Evolutionary conservation across 1,140 invertebrate genomes (phyloP), one percentile per base, ranked within the genome.

Genomic region (Odontomachus brunneus): DNA sequence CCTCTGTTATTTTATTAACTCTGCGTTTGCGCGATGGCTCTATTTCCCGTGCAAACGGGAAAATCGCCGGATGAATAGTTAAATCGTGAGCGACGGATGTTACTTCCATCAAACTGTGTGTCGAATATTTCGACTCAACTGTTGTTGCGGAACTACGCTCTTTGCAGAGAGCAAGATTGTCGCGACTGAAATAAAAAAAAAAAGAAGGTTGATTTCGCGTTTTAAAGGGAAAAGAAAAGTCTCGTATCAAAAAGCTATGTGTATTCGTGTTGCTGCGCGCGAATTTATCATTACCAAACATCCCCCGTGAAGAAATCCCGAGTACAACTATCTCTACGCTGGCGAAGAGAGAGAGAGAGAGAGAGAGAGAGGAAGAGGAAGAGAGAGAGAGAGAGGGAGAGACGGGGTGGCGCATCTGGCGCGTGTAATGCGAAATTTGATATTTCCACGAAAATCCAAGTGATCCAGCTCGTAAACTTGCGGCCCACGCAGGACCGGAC

Each of bases 391-490:
- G 2, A 5, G 29, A 33, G 5, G 5, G 29, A 5, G 29, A 5
- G 29, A 5, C 2, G 29, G 29, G 29, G 29, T 2, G 29, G 38
- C 4, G 15, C 44, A 53, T 14, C 38, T 17, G 15, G 7, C 5
- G 22, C 9, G 7, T 33, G 48, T 53, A 76, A 49, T 65, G 38
- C 14, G 51, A 80, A 80, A 57, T 59, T 80, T 44, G 24, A 80
- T 69, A 48, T 59, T 51, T 26, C 24, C 65, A n/a, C 48, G 24
- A 67, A 67, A 67, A 67, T 1, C 65, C 3, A 67, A 67, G 48
- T 29, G 24, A 53, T 69, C 48, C 44, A 19, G 44, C 22, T 69
- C 24, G 9, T 49, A 9, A 69, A 69, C 48, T 69, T 69, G 29
- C 15, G 9, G 62, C 2, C 33, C 3, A 29, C 22, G 33, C 48